Conservation (phyloP, 2,113 vertebrate genomes). For the Crocuta crocuta region DNA sequence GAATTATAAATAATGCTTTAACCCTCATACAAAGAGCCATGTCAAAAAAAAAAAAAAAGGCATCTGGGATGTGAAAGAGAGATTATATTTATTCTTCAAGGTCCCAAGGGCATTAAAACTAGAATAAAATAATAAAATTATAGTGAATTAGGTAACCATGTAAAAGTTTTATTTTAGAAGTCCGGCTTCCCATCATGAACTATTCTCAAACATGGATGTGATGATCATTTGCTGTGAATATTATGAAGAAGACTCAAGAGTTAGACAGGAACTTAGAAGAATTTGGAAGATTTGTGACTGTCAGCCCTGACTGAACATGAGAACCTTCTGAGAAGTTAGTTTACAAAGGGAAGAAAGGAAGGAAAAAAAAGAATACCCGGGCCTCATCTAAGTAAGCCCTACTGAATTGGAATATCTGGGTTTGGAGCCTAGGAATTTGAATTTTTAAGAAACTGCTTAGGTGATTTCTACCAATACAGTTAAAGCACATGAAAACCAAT, state of each 20-base stretch:
- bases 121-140: conserved; percentile 18
- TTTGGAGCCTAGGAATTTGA: background rate
- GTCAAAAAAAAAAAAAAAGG: conserved; percentile 9
- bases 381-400: background rate
- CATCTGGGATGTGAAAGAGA: background rate
- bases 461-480: background rate
- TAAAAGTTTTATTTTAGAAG: conserved; percentile 19
- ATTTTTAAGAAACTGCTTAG: background rate
- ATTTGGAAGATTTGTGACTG: background rate
- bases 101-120: background rate
- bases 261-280: background rate
- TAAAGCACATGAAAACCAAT: background rate
- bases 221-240: background rate
- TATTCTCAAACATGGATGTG: background rate
- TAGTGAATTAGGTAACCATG: background rate
- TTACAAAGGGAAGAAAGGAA: background rate
- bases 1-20: background rate
- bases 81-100: background rate
- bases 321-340: background rate
- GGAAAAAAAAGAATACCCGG: background rate
- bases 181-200: background rate
- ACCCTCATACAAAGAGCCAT: background rate
- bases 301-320: background rate
- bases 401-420: background rate
- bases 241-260: background rate